Base-by-base conservation (phyloP, 2,113 vertebrate genomes). In the Noctilio leporinus region DNA sequence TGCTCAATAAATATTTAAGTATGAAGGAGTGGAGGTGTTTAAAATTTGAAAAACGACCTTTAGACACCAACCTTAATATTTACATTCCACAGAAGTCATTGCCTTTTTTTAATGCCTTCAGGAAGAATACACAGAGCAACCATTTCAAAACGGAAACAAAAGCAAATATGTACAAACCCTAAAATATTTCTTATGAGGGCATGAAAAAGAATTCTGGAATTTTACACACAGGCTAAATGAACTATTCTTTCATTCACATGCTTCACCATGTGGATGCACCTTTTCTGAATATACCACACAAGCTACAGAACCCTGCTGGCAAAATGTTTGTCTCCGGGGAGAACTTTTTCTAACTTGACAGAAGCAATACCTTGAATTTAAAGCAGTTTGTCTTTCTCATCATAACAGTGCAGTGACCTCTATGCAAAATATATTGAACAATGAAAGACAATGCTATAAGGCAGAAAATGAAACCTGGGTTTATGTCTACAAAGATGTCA, bases 11-110 rank as follows among this genome's bases (percentile, higher is more conserved):
- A 97, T 96, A 96, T 96, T 96, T 96, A 97, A 97, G 38, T n/a
- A 91, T 26, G 83, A 95, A 91, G 45, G 55, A 89, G 94, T 53
- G 4, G 33, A 88, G 82, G 69, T 91, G 89, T 95, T 96, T 96
- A 96, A 91, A 95, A 97, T 96, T 96, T 97, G 78, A 86, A 96
- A 97, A 96, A 94, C 5, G 93, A 97, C 97, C 97, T 97, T 97
- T 96, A 97, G 55, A 95, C 84, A 93, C 73, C 72, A 87, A 93
- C 87, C 72, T 96, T 93, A 95, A 93, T 95, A 97, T 97, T 97
- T 97, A 95, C 93, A 97, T 97, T 97, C 92, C 82, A 95, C 65
- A 84, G 89, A 96, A 85, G 86, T 62, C 85, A 62, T 93, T 86
- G 90, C 87, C 90, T 97, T 97, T 97, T 94, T 93, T 95, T 91